These are phyloP conservation scores for Panthera uncia DNA, from an alignment of 2,113 vertebrate genomes.

Conservation along the genomic window DNA sequence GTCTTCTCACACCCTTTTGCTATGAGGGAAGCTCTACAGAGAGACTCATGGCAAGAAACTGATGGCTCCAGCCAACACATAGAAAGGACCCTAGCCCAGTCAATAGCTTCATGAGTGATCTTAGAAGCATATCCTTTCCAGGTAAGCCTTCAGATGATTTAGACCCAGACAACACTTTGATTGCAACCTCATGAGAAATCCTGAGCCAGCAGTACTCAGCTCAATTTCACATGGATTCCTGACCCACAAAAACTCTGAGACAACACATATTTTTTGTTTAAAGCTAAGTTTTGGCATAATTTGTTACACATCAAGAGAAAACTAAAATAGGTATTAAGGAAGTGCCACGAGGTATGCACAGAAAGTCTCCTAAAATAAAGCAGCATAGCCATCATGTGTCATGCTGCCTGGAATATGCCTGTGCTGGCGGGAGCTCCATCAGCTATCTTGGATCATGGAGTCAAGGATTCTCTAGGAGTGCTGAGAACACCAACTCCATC, in stretches of 20 bases:
- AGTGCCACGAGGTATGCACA: not conserved
- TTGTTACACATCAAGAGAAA: not conserved
- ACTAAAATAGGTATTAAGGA: not conserved
- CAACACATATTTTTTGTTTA: not conserved
- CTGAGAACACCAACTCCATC: not conserved
- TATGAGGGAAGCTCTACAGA: not conserved
- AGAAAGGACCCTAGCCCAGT: not conserved
- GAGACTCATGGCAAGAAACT: not conserved
- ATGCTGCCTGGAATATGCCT: not conserved
- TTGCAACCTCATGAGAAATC: not conserved
- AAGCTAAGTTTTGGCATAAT: not conserved
- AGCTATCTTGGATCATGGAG: not conserved
- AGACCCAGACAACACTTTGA: not conserved
- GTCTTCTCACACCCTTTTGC: not conserved
- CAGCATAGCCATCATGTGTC: no score
- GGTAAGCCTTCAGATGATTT: not conserved
- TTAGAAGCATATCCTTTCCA: not conserved
- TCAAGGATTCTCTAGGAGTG: not conserved
- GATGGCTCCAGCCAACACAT: not conserved
- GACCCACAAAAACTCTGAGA: not conserved
- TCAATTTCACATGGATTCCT: not conserved
- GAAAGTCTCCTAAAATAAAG: not conserved
- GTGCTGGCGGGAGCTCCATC: no score
- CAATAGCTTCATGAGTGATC: not conserved
- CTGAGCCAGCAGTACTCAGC: not conserved